A percentile compares a stretch with the other conserved stretches of the same genome.
phyloP scores from a whole-genome alignment of 2,888 invertebrate species.

The Dasysyrphus tricinctus region DNA sequence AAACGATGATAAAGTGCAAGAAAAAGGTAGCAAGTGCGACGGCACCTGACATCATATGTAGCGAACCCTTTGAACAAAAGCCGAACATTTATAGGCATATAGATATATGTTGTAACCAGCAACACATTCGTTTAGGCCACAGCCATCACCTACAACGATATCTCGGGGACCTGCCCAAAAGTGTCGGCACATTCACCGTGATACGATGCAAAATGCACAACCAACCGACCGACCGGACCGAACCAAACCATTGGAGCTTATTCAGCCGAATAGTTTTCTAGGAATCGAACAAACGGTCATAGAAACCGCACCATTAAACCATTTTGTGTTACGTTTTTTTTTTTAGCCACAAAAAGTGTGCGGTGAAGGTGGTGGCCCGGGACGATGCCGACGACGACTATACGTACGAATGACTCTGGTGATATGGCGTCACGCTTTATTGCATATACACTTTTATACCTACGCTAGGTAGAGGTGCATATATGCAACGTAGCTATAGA shows the following conservation, averaged over 20 bases:
- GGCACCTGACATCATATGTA: slow-evolving; percentile 58
- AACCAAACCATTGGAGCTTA: slow-evolving; percentile 27
- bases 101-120: slow-evolving; percentile 32
- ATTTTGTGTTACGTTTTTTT: slow-evolving; percentile 49
- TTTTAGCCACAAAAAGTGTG: slow-evolving; percentile 29
- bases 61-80: slow-evolving; percentile 57
- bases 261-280: slow-evolving; percentile 61
- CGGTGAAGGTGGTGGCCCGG: slow-evolving; percentile 63
- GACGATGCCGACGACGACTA: slow-evolving; percentile 14
- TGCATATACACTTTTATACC: slow-evolving; percentile 40
- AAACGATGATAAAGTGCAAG: slow-evolving; percentile 65
- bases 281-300: slow-evolving; percentile 74
- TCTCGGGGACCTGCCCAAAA: slow-evolving; percentile 36
- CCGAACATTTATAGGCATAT: slow-evolving; percentile 34
- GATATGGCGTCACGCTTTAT: slow-evolving; percentile 66
- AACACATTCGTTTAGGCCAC: slow-evolving; percentile 16
- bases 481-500: not conserved
- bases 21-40: slow-evolving; percentile 67
- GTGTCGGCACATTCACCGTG: slow-evolving; percentile 39
- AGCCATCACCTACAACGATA: slow-evolving; percentile 37
- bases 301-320: slow-evolving; percentile 67
- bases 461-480: not conserved
- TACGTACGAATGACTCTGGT: not conserved
- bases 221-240: not conserved
- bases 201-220: not conserved